Percentiles rank a stretch among this genome's conserved stretches.
These are phyloP conservation scores for Sebastes kiyomatsui DNA, from an alignment of 2,797 vertebrate species.

Conservation along the genomic window DNA sequence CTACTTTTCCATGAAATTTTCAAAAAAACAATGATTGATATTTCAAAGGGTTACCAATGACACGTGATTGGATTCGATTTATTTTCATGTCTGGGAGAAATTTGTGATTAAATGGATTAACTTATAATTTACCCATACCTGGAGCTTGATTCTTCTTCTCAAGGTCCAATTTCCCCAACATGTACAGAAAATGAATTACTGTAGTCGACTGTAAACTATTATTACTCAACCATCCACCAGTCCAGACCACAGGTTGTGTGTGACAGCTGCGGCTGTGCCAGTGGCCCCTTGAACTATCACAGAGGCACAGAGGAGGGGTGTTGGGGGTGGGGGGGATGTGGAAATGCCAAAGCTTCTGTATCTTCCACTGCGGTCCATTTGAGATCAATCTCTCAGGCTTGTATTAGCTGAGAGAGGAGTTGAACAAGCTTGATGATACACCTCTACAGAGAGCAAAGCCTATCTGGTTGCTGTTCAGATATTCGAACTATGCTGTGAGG, in stretches of 20 bases:
- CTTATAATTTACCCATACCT: not conserved
- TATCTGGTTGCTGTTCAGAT: constrained; percentile 71
- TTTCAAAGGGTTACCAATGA: too few species aligned
- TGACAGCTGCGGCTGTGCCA: constrained; percentile 63
- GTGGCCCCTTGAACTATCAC: constrained; percentile 43
- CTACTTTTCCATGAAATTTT: too few species aligned
- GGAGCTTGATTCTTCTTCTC: not conserved
- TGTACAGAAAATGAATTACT: not conserved
- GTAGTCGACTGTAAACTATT: constrained; percentile 26
- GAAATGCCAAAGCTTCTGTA: constrained; percentile 69
- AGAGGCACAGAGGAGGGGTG: constrained; percentile 11
- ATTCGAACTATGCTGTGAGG: constrained; percentile 68
- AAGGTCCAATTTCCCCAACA: not conserved
- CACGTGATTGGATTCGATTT: not conserved
- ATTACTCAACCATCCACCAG: constrained; percentile 16
- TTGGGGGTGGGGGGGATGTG: constrained; percentile 45
- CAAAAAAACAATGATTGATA: too few species aligned
- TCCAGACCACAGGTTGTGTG: constrained; percentile 40
- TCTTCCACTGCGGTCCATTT: constrained; percentile 49
- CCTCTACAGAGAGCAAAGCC: constrained; percentile 51
- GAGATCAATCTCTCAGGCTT: constrained; percentile 60
- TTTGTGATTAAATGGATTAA: not conserved
- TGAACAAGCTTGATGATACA: constrained; percentile 66
- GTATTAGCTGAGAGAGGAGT: constrained; percentile 57
- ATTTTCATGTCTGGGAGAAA: not conserved